phyloP scores from a whole-genome alignment of 2,888 invertebrate genomes.

The Morpho achilles region DNA sequence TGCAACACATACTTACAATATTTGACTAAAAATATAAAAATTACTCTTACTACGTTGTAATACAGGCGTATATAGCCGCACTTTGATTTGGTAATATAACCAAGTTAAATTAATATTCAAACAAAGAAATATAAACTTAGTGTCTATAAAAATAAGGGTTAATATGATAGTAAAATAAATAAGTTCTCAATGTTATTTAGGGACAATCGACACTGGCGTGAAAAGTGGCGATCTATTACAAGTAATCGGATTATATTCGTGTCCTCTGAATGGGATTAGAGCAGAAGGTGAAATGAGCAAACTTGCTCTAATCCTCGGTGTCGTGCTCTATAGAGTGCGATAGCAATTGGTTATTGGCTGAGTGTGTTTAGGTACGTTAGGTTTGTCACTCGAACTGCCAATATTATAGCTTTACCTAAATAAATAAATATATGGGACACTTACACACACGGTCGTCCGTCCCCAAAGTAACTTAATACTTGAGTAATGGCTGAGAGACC shows the following conservation, averaged over 20 bases:
- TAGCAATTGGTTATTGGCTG: neutral
- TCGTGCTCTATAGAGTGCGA: slow-evolving; percentile 2
- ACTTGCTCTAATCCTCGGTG: slow-evolving; percentile 3
- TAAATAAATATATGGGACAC: no score
- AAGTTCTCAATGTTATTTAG: slow-evolving; percentile 1
- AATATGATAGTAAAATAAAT: neutral
- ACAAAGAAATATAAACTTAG: neutral
- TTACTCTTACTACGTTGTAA: neutral
- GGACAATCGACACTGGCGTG: slow-evolving; percentile 32
- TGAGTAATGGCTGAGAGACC: no score
- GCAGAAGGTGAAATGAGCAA: slow-evolving; percentile 2
- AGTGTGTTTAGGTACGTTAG: no score
- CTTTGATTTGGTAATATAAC: neutral
- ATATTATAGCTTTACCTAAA: no score
- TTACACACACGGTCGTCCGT: no score
- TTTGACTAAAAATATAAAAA: neutral
- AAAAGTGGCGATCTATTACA: slow-evolving; percentile 68
- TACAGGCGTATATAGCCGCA: neutral
- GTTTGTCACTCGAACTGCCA: no score
- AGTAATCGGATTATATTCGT: slow-evolving; percentile 66
- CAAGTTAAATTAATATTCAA: neutral
- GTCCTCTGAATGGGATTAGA: slow-evolving; percentile 54
- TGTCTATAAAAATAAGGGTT: neutral
- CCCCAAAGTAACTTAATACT: no score
- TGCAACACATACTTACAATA: neutral